Evolutionary conservation across 2,888 invertebrate genomes (phyloP), one percentile per base, ranked within the genome.

Genomic region (Scelioninae gen. 2): DNA sequence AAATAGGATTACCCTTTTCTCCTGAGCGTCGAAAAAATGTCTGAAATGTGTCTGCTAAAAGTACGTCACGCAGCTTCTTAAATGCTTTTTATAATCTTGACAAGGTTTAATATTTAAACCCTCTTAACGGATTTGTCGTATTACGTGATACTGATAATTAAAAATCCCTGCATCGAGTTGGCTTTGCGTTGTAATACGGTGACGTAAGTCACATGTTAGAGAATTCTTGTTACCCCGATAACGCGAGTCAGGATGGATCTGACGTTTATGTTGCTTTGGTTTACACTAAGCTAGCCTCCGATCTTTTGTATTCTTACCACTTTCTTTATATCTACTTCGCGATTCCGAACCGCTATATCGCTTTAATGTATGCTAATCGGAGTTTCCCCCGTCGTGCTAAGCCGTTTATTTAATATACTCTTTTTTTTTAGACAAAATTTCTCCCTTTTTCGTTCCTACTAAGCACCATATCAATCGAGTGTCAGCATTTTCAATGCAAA

Each of bases 121-220:
- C 63, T 55, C 63, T 55, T 67, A 74, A 67, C 61, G 57, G 70
- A 71, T 74, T 67, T 70, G 58, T 71, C 70, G 52, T 70, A 67
- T 74, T 74, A 70, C 28, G 39, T 65, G 70, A 55, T 70, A 61
- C 60, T 74, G 70, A 74, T 74, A 71, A 74, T 74, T 74, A 70
- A 68, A 68, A 71, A 68, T 57, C 63, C 58, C 33, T 11, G 67
- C 64, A 68, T 71, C 63, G 71, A 68, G 58, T 19, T 58, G 68
- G 68, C 68, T 71, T 74, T 74, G 28, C 67, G 39, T 63, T 58
- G 41, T 63, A 63, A 50, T 45, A 61, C 64, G 16, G 37, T 37
- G 68, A 52, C 63, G 55, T 63, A 61, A 70, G 65, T 74, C 70
- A 61, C 63, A 74, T 67, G 71, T 71, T 67, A 58, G 58, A 16